A percentile compares a stretch with the other conserved stretches of the same genome.
These are phyloP conservation scores for Pectinophora gossypiella DNA, from an alignment of 1,140 invertebrate genomes.

Conservation along the genomic window DNA sequence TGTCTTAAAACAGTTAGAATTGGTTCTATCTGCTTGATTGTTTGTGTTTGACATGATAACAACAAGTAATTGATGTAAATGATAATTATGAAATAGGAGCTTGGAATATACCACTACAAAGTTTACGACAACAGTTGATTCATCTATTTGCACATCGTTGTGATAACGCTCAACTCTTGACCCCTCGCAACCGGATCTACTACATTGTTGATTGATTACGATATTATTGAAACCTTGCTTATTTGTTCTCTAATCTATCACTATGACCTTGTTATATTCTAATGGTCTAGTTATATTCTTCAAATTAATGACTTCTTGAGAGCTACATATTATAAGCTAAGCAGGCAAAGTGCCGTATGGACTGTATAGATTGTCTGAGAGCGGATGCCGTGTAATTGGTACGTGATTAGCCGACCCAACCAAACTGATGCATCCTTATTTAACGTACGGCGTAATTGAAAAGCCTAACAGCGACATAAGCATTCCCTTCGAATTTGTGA, in stretches of 20 bases:
- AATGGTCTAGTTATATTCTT: neutral
- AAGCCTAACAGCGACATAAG: too few relatives aligned
- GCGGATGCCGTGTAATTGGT: too few relatives aligned
- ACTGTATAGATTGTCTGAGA: neutral
- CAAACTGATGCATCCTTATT: too few relatives aligned
- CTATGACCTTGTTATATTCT: too few relatives aligned
- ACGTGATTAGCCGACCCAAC: too few relatives aligned
- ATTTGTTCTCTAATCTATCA: too few relatives aligned
- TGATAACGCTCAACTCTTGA: constrained; percentile 1
- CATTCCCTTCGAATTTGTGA: too few relatives aligned
- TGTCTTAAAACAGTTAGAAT: neutral
- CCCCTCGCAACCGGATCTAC: neutral
- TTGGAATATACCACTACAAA: neutral
- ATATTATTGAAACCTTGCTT: too few relatives aligned
- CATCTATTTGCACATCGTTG: constrained; percentile 1
- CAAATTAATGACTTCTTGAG: neutral
- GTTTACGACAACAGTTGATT: neutral
- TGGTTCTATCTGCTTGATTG: neutral
- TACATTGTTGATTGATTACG: constrained; percentile 4
- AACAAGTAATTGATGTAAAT: neutral
- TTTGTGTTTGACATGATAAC: too few relatives aligned
- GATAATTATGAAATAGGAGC: neutral
- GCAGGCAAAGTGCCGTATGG: neutral
- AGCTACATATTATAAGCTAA: neutral
- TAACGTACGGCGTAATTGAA: too few relatives aligned